Conservation (phyloP, 1,140 invertebrate genomes). For the Drosophila ironensis region DNA sequence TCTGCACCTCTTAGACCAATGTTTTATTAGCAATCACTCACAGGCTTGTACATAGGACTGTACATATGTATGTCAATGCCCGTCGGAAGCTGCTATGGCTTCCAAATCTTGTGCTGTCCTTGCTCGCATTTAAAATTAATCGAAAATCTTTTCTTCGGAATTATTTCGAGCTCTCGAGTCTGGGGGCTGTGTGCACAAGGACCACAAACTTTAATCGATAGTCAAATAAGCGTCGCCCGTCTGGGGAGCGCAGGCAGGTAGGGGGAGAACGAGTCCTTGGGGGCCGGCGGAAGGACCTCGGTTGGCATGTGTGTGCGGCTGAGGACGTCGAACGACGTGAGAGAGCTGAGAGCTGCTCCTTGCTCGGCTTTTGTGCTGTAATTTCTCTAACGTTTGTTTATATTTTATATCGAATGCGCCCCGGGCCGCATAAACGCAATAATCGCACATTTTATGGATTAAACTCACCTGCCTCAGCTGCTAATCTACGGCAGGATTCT, state of each 20-base stretch:
- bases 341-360: slow-evolving; percentile 27
- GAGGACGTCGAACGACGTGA: slow-evolving; percentile 9
- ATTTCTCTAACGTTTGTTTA: slow-evolving; percentile 80
- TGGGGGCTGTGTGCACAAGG: slow-evolving; percentile 56
- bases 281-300: slow-evolving; percentile 8
- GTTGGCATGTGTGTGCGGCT: slow-evolving; percentile 13
- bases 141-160: slow-evolving; percentile 66
- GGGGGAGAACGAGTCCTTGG: neutral
- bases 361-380: slow-evolving; percentile 55
- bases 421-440: slow-evolving; percentile 75
- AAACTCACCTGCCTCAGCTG: slow-evolving; percentile 71
- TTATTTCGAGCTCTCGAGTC: slow-evolving; percentile 25
- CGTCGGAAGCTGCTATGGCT: too few relatives aligned
- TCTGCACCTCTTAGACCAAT: too few relatives aligned
- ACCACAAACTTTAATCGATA: slow-evolving; percentile 78
- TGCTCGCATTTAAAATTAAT: slow-evolving; percentile 66
- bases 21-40: too few relatives aligned
- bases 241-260: neutral
- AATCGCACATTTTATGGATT: slow-evolving; percentile 81
- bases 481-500: slow-evolving; percentile 53
- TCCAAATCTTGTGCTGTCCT: neutral
- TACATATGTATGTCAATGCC: too few relatives aligned
- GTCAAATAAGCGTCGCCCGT: slow-evolving; percentile 59
- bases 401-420: slow-evolving; percentile 77
- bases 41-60: too few relatives aligned